Evolutionary conservation across 2,888 invertebrate genomes (phyloP).

Genomic region (Eueremaeus valkanovi): DNA sequence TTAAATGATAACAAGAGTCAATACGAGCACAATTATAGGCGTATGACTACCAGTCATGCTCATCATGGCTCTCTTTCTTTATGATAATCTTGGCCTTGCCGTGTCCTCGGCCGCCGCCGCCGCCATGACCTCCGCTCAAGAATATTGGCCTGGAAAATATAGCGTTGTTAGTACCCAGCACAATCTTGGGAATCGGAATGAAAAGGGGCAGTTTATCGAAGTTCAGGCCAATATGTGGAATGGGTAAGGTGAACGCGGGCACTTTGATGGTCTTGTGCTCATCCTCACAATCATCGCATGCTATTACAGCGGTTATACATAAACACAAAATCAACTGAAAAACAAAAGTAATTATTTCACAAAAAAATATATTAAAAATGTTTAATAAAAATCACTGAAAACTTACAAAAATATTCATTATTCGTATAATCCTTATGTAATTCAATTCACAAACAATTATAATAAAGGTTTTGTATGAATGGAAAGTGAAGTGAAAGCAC

Average conservation of each 20-base stretch:
- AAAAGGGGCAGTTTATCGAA: constrained; percentile 31
- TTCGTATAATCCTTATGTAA: neutral
- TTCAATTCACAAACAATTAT: neutral
- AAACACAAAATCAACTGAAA: constrained; percentile 10
- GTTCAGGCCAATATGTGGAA: neutral
- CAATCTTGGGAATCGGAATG: neutral
- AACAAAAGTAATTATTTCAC: too few species aligned
- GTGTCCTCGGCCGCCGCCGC: neutral
- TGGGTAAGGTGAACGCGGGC: neutral
- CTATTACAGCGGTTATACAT: neutral
- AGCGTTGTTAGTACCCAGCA: neutral
- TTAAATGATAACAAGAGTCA: too few species aligned
- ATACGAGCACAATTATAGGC: too few species aligned
- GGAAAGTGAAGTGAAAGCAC: neutral
- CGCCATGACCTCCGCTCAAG: neutral
- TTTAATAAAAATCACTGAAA: neutral
- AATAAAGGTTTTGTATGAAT: neutral
- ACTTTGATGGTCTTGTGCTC: neutral
- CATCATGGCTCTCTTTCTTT: too few species aligned
- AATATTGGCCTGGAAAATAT: neutral
- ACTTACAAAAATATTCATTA: constrained; percentile 3
- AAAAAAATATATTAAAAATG: neutral
- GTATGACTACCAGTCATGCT: too few species aligned
- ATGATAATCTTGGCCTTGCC: too few species aligned
- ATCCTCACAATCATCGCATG: neutral